Conservation (phyloP, 1,140 invertebrate species). For the Rhynchophorus ferrugineus region DNA sequence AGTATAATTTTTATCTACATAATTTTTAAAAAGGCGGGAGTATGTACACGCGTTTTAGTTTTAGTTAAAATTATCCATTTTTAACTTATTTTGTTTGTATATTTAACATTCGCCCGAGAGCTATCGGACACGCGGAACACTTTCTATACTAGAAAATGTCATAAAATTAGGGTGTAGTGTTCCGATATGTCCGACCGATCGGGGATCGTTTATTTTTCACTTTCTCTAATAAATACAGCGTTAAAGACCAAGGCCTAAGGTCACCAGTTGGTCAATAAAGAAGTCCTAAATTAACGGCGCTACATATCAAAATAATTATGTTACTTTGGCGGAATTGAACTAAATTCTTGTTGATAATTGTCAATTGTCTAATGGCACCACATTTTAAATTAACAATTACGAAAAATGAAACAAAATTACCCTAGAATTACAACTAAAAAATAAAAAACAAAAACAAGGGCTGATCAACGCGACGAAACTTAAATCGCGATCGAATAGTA, state of each 20-base stretch:
- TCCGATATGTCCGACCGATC: neutral
- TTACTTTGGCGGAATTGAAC: neutral
- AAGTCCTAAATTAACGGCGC: neutral
- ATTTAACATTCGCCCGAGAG: neutral
- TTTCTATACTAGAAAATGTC: neutral
- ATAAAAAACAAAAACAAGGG: too few species aligned
- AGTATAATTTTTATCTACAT: slow-evolving; percentile 39
- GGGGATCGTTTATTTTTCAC: neutral
- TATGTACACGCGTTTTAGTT: slow-evolving; percentile 33
- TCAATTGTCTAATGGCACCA: neutral
- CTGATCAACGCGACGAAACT: too few species aligned
- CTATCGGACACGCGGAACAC: neutral
- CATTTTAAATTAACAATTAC: neutral
- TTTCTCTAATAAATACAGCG: slow-evolving; percentile 6
- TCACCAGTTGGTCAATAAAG: neutral
- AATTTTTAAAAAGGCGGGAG: slow-evolving; percentile 33
- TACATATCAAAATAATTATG: neutral
- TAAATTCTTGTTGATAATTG: neutral
- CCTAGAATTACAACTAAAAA: slow-evolving; percentile 4
- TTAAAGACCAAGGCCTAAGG: slow-evolving; percentile 3
- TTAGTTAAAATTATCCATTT: too few species aligned
- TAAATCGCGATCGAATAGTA: neutral
- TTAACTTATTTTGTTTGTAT: slow-evolving; percentile 8
- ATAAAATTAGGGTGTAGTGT: neutral
- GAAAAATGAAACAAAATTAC: neutral